Evolutionary conservation across 2,888 invertebrate species (phyloP).

Genomic region (Phengaris arion): DNA sequence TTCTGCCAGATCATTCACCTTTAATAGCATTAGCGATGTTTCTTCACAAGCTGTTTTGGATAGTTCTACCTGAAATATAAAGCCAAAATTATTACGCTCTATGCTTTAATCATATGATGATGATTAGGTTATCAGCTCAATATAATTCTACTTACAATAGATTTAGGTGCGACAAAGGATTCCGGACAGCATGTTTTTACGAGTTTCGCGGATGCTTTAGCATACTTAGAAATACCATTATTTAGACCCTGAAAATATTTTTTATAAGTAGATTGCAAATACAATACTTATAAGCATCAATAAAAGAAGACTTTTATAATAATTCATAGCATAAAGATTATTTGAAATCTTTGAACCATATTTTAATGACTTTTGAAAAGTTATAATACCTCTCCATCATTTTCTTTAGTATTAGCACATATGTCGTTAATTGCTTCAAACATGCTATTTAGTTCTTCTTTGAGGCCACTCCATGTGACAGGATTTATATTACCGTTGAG

Average conservation of each 20-base stretch:
- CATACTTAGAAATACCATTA: conserved; percentile 10
- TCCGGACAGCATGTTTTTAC: neutral
- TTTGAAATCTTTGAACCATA: neutral
- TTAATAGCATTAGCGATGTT: conserved; percentile 39
- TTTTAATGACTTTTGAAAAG: neutral
- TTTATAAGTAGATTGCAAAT: too few relatives aligned
- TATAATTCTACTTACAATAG: conserved; percentile 1
- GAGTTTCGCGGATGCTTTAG: neutral
- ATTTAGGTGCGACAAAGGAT: neutral
- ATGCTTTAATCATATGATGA: too few relatives aligned
- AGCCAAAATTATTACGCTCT: neutral
- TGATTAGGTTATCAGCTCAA: too few relatives aligned
- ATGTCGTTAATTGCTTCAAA: conserved; percentile 17
- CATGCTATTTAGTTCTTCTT: neutral
- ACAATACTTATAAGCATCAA: too few relatives aligned
- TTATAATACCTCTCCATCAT: conserved; percentile 20
- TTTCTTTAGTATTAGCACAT: neutral
- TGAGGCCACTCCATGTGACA: neutral
- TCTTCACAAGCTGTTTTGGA: conserved; percentile 22
- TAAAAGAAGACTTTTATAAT: too few relatives aligned
- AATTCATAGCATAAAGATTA: neutral
- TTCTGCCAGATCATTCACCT: conserved; percentile 43
- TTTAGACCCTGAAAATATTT: neutral
- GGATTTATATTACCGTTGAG: conserved; percentile 8
- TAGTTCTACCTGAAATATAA: conserved; percentile 8